Evolutionary conservation across 1,140 invertebrate species (phyloP), one percentile per base, ranked within the genome.

Genomic region (Propsilocerus akamusi): DNA sequence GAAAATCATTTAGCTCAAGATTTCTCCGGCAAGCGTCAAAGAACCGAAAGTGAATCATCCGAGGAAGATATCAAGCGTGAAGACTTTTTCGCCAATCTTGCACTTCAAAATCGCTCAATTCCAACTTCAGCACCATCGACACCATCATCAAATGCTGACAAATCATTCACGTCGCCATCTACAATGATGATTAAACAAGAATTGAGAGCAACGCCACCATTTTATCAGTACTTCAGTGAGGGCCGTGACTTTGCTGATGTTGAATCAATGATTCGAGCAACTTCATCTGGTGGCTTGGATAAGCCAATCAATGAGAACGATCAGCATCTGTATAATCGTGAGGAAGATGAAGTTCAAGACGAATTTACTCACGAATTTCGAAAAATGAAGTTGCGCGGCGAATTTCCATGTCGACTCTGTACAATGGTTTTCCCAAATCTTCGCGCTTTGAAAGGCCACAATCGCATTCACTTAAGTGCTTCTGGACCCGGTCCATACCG

Each of bases 371-470:
- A 78, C 1, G 82, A 86, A 56, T 86, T 87, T 50, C 70, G 86
- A 1, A 77, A 80, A 50, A 88, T 89, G 86, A 90, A 90, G 58
- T 57, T 86, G 17, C 78, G 84, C 46, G 84, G 86, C 0, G 84
- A 90, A 60, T 92, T 92, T 57, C 86, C 88, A 1, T 95, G 90
- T 61, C 74, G 87, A 52, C 69, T 92, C 5, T 95, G 90, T 64
- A 73, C 75, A 0, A 76, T 80, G 0, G 76, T 88, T 3, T 93
- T 91, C 56, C 84, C 86, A 0, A 94, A 92, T 61, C 67, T 93
- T n/a, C 72, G 88, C 8, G 86, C 88, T 1, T 68, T 93, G 1
- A 92, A 92, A 63, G 88, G 86, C 0, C 92, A 95, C 62, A 90
- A 89, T 57, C 70, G 83, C 23, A 75, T 81, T 0, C 85, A 89